A percentile compares a stretch with the other conserved stretches of the same genome.
These are phyloP conservation scores for Galerucella pusilla DNA, from an alignment of 2,888 invertebrate species.

Conservation along the genomic window DNA sequence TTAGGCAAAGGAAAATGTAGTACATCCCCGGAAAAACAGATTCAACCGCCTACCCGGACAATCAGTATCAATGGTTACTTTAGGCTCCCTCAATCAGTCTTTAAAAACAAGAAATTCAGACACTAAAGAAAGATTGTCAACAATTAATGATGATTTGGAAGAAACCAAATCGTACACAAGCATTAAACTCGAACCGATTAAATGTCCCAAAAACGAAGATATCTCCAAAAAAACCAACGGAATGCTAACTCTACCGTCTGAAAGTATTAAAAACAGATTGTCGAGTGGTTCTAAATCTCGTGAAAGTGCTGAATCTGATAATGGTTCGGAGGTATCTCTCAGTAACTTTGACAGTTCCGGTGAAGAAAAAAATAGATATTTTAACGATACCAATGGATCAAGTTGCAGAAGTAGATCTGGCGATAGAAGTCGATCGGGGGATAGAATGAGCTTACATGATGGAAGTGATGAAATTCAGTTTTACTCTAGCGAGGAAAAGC, in stretches of 20 bases:
- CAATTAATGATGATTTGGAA: constrained; percentile 33
- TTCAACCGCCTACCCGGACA: constrained; percentile 48
- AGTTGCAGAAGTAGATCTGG: constrained; percentile 1
- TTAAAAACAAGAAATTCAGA: constrained; percentile 29
- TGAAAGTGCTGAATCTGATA: constrained; percentile 43
- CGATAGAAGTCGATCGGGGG: neutral
- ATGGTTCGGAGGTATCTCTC: constrained; percentile 28
- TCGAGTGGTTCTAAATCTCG: constrained; percentile 60
- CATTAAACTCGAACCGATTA: constrained; percentile 55
- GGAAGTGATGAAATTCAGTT: constrained; percentile 18
- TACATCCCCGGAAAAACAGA: constrained; percentile 47
- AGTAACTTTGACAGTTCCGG: constrained; percentile 10
- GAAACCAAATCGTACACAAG: constrained; percentile 50
- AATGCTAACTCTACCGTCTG: constrained; percentile 66
- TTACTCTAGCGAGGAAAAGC: constrained; percentile 33
- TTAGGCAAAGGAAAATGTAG: constrained; percentile 50
- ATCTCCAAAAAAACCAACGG: constrained; percentile 61
- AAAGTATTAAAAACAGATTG: constrained; percentile 70
- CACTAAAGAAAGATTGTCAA: constrained; percentile 39
- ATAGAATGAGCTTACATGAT: neutral
- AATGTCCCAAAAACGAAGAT: constrained; percentile 38
- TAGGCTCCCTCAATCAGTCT: constrained; percentile 35
- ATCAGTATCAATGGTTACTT: constrained; percentile 48
- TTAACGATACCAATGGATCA: neutral
- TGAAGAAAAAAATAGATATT: constrained; percentile 26